Conservation (phyloP, 2,888 invertebrate species). For the Stratiomys singularior region DNA sequence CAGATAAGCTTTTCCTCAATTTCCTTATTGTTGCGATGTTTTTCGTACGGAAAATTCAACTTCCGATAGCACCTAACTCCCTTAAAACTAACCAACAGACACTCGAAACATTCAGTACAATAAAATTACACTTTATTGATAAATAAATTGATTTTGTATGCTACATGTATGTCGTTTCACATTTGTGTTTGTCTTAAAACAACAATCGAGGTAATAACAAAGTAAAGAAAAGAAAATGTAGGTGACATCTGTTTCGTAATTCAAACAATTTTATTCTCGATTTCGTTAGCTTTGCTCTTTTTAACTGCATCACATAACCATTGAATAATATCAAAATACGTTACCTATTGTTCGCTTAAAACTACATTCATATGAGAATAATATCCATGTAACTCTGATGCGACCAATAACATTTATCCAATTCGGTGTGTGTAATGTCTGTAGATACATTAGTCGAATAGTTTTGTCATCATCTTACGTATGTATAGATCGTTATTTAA, state of each 20-base stretch:
- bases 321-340: conserved; percentile 2
- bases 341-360: background rate
- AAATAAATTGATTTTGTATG: background rate
- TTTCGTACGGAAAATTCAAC: too few relatives aligned
- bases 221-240: background rate
- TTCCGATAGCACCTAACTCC: too few relatives aligned
- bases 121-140: conserved; percentile 7
- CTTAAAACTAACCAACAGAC: background rate
- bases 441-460: background rate
- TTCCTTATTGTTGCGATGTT: too few relatives aligned
- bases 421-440: background rate
- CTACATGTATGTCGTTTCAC: background rate
- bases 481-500: background rate
- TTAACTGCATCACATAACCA: background rate
- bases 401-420: background rate
- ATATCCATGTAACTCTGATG: background rate
- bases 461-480: background rate
- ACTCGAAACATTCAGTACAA: background rate
- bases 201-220: background rate
- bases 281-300: background rate
- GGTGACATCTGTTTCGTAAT: background rate
- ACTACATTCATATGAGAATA: background rate
- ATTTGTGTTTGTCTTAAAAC: background rate
- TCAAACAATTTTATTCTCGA: background rate
- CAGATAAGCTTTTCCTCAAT: too few relatives aligned